phyloP scores from a whole-genome alignment of 2,797 vertebrate species.

The Crocodylus rhombifer region DNA sequence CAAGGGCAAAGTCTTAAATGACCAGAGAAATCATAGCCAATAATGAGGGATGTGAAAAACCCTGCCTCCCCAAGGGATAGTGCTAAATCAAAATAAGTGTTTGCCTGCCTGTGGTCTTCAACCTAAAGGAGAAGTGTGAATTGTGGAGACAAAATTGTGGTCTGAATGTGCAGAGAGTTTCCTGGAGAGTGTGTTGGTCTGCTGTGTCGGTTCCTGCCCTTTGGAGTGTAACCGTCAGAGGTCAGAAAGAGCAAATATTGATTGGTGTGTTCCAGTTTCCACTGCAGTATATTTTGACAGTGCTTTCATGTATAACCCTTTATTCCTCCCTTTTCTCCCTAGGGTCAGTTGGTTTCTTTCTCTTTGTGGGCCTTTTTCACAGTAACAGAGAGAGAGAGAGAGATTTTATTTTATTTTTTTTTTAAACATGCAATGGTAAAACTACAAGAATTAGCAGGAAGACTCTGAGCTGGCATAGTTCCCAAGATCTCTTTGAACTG shows the following conservation, averaged over 20 bases:
- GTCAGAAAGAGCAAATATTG: background rate
- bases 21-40: background rate
- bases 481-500: background rate
- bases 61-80: background rate
- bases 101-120: no score
- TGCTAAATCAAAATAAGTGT: no score
- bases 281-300: rapidly evolving
- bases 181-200: no score
- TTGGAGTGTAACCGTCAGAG: background rate
- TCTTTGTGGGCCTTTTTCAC: background rate
- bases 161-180: no score
- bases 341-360: background rate
- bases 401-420: no score
- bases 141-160: no score
- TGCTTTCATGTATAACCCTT: rapidly evolving
- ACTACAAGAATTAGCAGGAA: background rate
- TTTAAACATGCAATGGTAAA: background rate
- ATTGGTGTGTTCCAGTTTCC: background rate
- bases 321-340: background rate
- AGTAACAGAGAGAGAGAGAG: background rate
- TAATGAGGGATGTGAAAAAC: background rate
- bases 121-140: no score
- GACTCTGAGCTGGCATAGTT: background rate
- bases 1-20: background rate
- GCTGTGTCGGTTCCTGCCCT: no score